Percentiles rank a stretch among this genome's conserved stretches.
These are phyloP conservation scores for Pseudomugil gertrudae DNA, from an alignment of 2,797 vertebrate genomes.

Conservation along the genomic window DNA sequence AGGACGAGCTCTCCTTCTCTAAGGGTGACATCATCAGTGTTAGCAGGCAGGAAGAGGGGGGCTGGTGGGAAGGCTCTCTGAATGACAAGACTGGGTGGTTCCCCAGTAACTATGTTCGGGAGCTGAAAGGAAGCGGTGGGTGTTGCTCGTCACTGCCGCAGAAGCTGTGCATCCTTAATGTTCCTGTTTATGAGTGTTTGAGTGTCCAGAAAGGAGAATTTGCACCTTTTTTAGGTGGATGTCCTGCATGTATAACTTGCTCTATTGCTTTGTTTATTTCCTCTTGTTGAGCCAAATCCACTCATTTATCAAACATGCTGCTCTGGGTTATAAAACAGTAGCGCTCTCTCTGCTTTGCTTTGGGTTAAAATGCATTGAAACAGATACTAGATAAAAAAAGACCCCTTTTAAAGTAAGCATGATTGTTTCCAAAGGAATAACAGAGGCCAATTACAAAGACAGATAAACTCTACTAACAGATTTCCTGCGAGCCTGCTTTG, in stretches of 20 bases:
- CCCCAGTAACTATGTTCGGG: conserved; percentile 95
- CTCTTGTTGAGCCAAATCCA: background rate
- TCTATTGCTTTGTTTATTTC: background rate
- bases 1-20: conserved; percentile 94
- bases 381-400: background rate
- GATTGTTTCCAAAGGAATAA: background rate
- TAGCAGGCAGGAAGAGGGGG: conserved; percentile 92
- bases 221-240: background rate
- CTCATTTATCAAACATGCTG: background rate
- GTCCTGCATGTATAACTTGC: background rate
- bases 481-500: conserved; percentile 16
- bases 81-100: conserved; percentile 94
- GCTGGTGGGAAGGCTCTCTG: conserved; percentile 95
- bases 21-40: conserved; percentile 95
- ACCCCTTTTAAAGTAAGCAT: background rate
- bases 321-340: background rate
- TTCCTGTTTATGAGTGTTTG: too few relatives aligned
- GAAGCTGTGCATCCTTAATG: background rate
- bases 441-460: too few relatives aligned
- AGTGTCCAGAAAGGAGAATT: background rate
- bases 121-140: conserved; percentile 92
- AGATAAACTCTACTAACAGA: background rate
- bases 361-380: background rate
- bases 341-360: background rate
- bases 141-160: conserved; percentile 33